phyloP scores from a whole-genome alignment of 1,140 invertebrate species.

The Drosophila persimilis region DNA sequence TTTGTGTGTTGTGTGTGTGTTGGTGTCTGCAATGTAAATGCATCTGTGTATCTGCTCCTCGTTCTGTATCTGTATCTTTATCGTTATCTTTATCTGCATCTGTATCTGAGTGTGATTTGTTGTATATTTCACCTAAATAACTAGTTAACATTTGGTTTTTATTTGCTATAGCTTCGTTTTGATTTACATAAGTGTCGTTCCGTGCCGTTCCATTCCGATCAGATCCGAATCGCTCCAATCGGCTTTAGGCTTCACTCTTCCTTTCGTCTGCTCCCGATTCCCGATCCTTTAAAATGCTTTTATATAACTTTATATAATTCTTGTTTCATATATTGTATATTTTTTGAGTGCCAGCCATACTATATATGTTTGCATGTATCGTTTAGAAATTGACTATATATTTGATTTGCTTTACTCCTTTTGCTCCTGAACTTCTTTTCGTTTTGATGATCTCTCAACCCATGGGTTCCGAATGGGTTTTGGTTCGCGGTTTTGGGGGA shows the following conservation, averaged over 20 bases:
- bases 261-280: constrained; percentile 14
- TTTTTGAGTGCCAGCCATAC: constrained; percentile 44
- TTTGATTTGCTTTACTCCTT: constrained; percentile 65
- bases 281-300: constrained; percentile 45
- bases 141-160: constrained; percentile 78
- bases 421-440: constrained; percentile 3
- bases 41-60: constrained; percentile 17
- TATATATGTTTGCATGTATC: constrained; percentile 41
- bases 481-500: constrained; percentile 18
- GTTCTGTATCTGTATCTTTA: constrained; percentile 24
- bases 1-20: constrained; percentile 31
- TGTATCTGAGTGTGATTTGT: constrained; percentile 62
- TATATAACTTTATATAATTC: constrained; percentile 60
- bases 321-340: constrained; percentile 37
- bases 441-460: constrained; percentile 45
- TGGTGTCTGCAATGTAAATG: constrained; percentile 37
- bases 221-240: constrained; percentile 24
- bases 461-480: constrained; percentile 12
- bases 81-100: constrained; percentile 3
- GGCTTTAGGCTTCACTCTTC: too few species aligned
- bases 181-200: constrained; percentile 42
- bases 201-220: constrained; percentile 42
- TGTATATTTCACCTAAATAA: constrained; percentile 81
- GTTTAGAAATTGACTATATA: constrained; percentile 74
- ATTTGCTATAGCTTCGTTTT: constrained; percentile 52